Evolutionary conservation across 1,140 invertebrate genomes (phyloP).

Genomic region (Planococcus citri): DNA sequence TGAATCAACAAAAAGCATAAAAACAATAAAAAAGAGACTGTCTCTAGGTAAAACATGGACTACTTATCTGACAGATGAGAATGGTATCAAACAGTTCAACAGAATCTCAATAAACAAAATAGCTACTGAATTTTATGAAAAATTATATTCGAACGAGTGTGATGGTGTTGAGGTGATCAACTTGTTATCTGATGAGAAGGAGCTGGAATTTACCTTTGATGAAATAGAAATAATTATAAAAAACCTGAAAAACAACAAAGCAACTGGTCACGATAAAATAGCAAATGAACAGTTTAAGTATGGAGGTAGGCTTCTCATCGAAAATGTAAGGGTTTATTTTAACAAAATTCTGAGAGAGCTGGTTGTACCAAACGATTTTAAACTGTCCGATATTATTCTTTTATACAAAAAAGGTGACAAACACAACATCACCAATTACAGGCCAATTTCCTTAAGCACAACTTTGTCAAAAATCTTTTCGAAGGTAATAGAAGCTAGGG

Average conservation of each 20-base stretch:
- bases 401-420: constrained; percentile 32
- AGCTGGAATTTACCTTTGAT: not conserved
- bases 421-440: constrained; percentile 30
- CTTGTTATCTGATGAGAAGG: not conserved
- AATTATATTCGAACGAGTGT: not conserved
- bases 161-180: no score
- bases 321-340: not conserved
- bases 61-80: not conserved
- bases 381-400: constrained; percentile 29
- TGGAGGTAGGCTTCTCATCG: not conserved
- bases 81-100: not conserved
- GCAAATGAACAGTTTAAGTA: constrained; percentile 19
- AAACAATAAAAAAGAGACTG: not conserved
- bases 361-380: constrained; percentile 28
- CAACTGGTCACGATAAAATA: constrained; percentile 20
- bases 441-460: constrained; percentile 31
- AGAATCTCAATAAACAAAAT: not conserved
- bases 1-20: not conserved
- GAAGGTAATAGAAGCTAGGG: constrained; percentile 19
- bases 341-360: constrained; percentile 24
- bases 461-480: constrained; percentile 28
- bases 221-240: not conserved
- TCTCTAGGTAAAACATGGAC: not conserved
- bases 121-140: not conserved
- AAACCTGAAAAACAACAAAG: constrained; percentile 21